Evolutionary conservation across 2,797 vertebrate species (phyloP).

Genomic region (Sebastes melanostomus): DNA sequence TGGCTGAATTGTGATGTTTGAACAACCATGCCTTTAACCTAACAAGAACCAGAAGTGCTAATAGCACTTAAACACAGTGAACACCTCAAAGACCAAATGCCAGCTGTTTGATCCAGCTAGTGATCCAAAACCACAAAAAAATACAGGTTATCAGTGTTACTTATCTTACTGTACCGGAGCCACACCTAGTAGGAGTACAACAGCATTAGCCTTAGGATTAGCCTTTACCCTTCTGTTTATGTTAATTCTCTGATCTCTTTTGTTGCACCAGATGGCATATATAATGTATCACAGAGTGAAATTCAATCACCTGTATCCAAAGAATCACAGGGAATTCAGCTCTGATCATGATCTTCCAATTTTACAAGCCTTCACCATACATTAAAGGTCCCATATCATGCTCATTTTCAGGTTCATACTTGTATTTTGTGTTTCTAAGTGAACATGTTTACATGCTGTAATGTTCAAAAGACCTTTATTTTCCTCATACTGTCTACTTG

Average conservation of each 20-base stretch:
- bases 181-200: slow-evolving; percentile 43
- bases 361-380: background rate
- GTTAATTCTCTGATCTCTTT: slow-evolving; percentile 14
- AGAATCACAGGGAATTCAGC: slow-evolving; percentile 2
- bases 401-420: no score
- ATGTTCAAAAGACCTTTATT: no score
- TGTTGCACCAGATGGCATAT: slow-evolving; percentile 14
- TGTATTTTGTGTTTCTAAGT: no score
- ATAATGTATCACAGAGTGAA: slow-evolving; percentile 42
- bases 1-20: background rate
- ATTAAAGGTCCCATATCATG: background rate
- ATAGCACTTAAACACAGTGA: background rate
- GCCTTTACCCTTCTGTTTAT: slow-evolving; percentile 4
- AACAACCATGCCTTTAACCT: background rate
- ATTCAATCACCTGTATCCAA: slow-evolving; percentile 25
- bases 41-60: slow-evolving; percentile 9
- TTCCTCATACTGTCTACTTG: no score
- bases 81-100: slow-evolving; percentile 11
- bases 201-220: background rate
- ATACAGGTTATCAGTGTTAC: slow-evolving; percentile 16
- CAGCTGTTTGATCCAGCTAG: background rate
- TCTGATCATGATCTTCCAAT: background rate
- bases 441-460: no score
- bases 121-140: background rate
- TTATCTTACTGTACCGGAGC: slow-evolving; percentile 27